Conservation (phyloP, 2,888 invertebrate species). For the Dryadula phaetusa region DNA sequence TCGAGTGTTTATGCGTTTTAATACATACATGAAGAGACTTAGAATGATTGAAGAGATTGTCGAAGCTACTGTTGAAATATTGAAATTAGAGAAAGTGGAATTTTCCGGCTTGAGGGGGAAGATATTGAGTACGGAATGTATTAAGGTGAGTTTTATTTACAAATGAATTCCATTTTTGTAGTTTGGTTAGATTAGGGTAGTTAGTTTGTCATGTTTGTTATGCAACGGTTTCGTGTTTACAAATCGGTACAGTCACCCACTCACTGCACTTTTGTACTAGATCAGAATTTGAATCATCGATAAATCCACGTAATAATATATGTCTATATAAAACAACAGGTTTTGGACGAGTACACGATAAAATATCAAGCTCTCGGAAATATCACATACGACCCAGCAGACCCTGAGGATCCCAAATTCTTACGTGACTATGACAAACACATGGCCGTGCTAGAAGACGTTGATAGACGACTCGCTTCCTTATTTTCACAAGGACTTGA, state of each 20-base stretch:
- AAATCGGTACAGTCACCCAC: no score
- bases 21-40: slow-evolving; percentile 86
- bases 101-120: slow-evolving; percentile 89
- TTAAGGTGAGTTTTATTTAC: slow-evolving; percentile 66
- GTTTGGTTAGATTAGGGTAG: no score
- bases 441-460: slow-evolving; percentile 85
- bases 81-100: slow-evolving; percentile 94
- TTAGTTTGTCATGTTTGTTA: no score
- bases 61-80: slow-evolving; percentile 90
- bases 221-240: no score
- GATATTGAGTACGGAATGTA: slow-evolving; percentile 81
- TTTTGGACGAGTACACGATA: slow-evolving; percentile 68
- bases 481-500: slow-evolving; percentile 92
- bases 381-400: slow-evolving; percentile 90
- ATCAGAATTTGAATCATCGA: no score
- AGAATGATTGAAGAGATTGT: slow-evolving; percentile 88
- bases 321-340: slow-evolving; percentile 53
- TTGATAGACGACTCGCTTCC: slow-evolving; percentile 91
- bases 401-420: slow-evolving; percentile 88
- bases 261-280: no score
- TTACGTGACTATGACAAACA: slow-evolving; percentile 86
- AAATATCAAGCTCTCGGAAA: slow-evolving; percentile 71
- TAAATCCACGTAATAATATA: no score
- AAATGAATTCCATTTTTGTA: no score
- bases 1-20: slow-evolving; percentile 88